Evolutionary conservation across 2,797 vertebrate species (phyloP), one percentile per base, ranked within the genome.

Genomic region (Sebastes diploproa): DNA sequence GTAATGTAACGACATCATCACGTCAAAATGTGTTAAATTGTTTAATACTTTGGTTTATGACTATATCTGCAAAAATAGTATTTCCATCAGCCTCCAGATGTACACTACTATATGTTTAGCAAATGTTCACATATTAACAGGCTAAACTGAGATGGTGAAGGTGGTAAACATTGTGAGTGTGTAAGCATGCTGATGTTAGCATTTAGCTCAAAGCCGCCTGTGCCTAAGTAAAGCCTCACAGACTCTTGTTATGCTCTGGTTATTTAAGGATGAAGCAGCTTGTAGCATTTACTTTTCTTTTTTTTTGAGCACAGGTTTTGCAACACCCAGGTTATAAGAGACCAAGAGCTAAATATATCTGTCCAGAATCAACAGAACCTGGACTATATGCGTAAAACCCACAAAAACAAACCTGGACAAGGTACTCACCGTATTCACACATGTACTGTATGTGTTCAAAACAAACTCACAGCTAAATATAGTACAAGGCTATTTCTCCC

Each of bases 391-490:
- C 77, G 74, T 72, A 80, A 77, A 86, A 82, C 46, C 79, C 54
- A 30, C 23, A 81, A 70, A 87, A 91, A 85, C 75, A 89, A 82
- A 83, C 81, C 68, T 59, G 66, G 60, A 74, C 52, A 58, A 74
- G 52, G 38, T 59, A 62, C 50, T 63, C 78, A 75, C 25, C 52
- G 20, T 22, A 59, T 30, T 62, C 78, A 69, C 16, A 3, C 80
- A 81, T 64, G 60, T 16, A 52, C 46, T 46, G 66, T 42, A 52
- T 81, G 63, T 75, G 60, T 83, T 77, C n/a, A 74, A 78, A 78
- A 82, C 89, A 89, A 91, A 88, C 82, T 87, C 71, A 13, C 27
- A 72, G 83, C 86, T 90, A 84, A 91, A 83, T 61, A 60, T 82
- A 73, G 80, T 1, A 36, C 55, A 22, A 63, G 72, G 29, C 36